A percentile compares a stretch with the other conserved stretches of the same genome.
Conservation (phyloP, 2,113 vertebrate genomes). For the Microcebus ravelobensis region DNA sequence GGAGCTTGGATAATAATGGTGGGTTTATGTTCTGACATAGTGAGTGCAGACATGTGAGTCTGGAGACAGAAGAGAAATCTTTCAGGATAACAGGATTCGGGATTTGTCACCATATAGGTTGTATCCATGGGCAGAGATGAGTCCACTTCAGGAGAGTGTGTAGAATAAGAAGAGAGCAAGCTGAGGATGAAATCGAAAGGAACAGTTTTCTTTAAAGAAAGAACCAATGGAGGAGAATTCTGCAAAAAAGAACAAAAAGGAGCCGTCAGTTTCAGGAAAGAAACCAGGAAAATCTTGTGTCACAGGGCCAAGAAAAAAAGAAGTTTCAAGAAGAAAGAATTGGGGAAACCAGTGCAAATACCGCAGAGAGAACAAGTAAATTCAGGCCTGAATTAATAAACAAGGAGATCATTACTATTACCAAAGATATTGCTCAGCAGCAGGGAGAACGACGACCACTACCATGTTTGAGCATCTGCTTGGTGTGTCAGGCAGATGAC, state of each 20-base stretch:
- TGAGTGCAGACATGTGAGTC: neutral
- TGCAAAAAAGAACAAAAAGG: neutral
- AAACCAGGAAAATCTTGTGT: neutral
- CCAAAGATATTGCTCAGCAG: neutral
- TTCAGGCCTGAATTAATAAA: neutral
- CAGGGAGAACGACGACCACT: neutral
- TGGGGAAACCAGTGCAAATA: neutral
- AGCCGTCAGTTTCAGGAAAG: neutral
- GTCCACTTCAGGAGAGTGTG: neutral
- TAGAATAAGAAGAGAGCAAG: neutral
- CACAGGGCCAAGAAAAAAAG: neutral
- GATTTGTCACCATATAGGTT: neutral
- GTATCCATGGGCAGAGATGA: neutral
- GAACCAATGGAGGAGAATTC: neutral
- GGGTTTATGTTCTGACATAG: neutral
- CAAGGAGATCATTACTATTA: neutral
- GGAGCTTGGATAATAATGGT: neutral
- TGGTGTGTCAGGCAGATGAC: too few species aligned
- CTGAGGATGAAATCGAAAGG: neutral
- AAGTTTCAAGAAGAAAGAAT: neutral
- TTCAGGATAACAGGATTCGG: neutral
- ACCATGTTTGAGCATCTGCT: neutral
- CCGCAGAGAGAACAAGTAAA: neutral
- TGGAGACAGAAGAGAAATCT: conserved; percentile 8
- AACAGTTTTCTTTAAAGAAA: neutral